A percentile compares a stretch with the other conserved stretches of the same genome.
Conservation (phyloP, 2,888 invertebrate genomes). For the Amphipoea oculea region DNA sequence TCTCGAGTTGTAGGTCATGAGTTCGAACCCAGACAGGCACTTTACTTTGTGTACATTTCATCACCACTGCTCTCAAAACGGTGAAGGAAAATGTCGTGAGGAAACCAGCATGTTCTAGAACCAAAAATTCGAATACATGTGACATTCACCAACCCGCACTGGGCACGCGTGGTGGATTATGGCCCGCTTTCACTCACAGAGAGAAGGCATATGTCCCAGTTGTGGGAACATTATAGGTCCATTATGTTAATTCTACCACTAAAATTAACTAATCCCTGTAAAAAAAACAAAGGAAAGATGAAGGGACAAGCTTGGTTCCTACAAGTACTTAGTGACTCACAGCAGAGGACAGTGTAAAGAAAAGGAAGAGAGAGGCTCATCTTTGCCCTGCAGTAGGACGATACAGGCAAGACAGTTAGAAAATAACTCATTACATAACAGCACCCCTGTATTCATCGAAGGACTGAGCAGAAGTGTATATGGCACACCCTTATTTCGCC, state of each 20-base stretch:
- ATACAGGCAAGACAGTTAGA: background rate
- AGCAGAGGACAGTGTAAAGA: background rate
- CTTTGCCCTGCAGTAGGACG: no score
- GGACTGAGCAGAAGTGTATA: background rate
- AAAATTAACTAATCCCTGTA: background rate
- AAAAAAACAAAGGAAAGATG: background rate
- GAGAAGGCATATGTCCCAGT: no score
- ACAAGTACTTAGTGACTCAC: background rate
- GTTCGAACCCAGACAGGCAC: background rate
- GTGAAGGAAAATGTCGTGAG: no score
- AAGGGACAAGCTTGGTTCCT: background rate
- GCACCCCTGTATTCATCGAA: background rate
- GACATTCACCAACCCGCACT: no score
- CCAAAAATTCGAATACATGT: no score
- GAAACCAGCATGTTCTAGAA: no score
- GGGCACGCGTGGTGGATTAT: no score
- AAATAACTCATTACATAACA: background rate
- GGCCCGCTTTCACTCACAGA: no score
- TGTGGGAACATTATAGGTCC: no score
- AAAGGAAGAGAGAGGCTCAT: background rate
- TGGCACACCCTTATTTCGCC: no score
- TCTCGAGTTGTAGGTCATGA: background rate
- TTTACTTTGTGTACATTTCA: no score
- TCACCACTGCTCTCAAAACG: no score
- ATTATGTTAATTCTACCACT: background rate